Base-by-base conservation (phyloP, 2,888 invertebrate species). In the Hirtodrosophila confusa region DNA sequence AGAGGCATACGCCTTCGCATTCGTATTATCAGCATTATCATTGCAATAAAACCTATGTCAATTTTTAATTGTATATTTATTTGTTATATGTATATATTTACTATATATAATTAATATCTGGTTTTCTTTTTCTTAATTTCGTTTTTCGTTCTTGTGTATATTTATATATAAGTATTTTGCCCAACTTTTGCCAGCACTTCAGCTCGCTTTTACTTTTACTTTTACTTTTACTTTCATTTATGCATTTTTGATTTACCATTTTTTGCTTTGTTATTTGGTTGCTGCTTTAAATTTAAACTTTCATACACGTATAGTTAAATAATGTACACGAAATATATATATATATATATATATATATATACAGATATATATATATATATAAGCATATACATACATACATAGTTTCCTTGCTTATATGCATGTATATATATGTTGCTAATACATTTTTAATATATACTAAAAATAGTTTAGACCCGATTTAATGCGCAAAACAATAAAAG, bases 271-370 rank as follows among this genome's bases (percentile, higher is more conserved):
- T 60, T 68, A 58, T 63, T 43, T 69, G 62, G 45, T 68, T 50
- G 57, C 58, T 72, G 72, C 57, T 68, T 82, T 78, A 85, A 88
- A 75, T 77, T 82, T 77, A 70, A 82, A 82, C 82, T 87, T 83
- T 85, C 78, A 83, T 83, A 83, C 87, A 87, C 85, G 67, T 87
- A 83, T 86, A 87, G 75, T 85, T 79, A 80, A 87, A 88, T 86
- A 88, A 84, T 86, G 69, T 84, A 88, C 86, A 88, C 86, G 83
- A 77, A 82, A 78, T 65, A 66, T 66, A 56, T 72, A 54, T 68
- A 44, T 43, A 36, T 74, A 55, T 64, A 41, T 57, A 53, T 63
- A 50, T 70, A 49, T 48, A 43, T n/a, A 56, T 47, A 78, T 69
- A 65, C 78, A 75, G 60, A 62, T 57, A 63, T 51, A 44, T 44